Base-by-base conservation (phyloP, 2,888 invertebrate species). In the Byasa hedistus region DNA sequence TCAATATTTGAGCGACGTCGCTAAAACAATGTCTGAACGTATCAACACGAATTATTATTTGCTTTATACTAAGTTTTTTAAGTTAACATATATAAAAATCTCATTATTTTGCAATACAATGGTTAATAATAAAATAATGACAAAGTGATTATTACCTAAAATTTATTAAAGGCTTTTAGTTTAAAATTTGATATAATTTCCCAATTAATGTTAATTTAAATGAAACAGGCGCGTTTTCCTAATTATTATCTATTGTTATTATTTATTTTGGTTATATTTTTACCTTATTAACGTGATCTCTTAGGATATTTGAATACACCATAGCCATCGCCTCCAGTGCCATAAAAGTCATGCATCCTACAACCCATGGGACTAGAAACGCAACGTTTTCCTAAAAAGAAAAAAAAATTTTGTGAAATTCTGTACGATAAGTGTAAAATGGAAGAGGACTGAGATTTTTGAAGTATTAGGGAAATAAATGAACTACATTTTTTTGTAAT, bases 271-370 rank as follows among this genome's bases (percentile, higher is more conserved):
- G 44, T 44, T 3, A n/a, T 0, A 1, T n/a, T 23, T 91, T 93
- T 86, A 96, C 96, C 92, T 94, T 95, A 89, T 96, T 96, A 72
- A 96, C 95, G 85, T 96, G 96, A 91, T 96, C 96, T 84, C 96
- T 93, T 72, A 96, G 92, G 69, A 96, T 95, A 88, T 96, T 96
- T 68, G 96, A 96, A 85, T 96, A 96, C 66, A 96, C 95, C 94
- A 95, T 95, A 68, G 95, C 95, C 86, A 96, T 95, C 54, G 95
- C 95, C 85, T 96, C 96, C 72, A 96, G 86, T 59, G 96, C 95
- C 94, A 95, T 95, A 86, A 96, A 95, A 19, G 96, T 95, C 85
- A 96, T 95, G 79, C 95, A 95, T 72, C 96, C 96, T 72, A 96
- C 94, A 76, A 96, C 94, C 96, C 96, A 96, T 70, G 95, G 95